Evolutionary conservation across 2,113 vertebrate genomes (phyloP).

Genomic region (Labrus mixtus): DNA sequence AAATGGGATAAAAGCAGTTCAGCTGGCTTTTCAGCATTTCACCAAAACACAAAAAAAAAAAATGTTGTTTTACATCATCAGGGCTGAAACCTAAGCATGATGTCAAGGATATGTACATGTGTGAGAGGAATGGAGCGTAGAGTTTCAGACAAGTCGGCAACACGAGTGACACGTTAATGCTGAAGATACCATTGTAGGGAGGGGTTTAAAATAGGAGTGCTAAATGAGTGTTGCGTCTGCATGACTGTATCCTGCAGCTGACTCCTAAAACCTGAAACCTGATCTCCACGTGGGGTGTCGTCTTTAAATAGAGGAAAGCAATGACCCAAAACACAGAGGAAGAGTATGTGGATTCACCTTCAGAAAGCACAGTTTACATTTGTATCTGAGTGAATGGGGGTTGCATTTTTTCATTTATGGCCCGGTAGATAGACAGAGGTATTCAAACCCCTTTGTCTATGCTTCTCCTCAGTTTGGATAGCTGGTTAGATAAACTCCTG

Average conservation of each 20-base stretch:
- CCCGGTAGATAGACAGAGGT: slow-evolving; percentile 3
- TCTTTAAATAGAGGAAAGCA: slow-evolving; percentile 65
- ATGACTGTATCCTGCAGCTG: slow-evolving; percentile 65
- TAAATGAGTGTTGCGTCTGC: slow-evolving; percentile 51
- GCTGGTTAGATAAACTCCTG: slow-evolving; percentile 45
- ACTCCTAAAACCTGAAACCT: slow-evolving; percentile 57
- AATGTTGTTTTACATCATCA: background rate
- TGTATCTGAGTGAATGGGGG: slow-evolving; percentile 2
- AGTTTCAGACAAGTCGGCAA: slow-evolving; percentile 54
- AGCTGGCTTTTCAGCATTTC: background rate
- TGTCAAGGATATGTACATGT: background rate
- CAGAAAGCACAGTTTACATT: background rate
- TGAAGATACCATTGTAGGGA: slow-evolving; percentile 60
- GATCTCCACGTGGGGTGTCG: slow-evolving; percentile 43
- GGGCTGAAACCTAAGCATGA: background rate
- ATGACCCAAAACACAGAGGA: slow-evolving; percentile 32
- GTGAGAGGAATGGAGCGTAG: background rate
- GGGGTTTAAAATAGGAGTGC: slow-evolving; percentile 64
- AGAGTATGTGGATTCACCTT: background rate
- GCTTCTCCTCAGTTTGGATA: slow-evolving; percentile 29
- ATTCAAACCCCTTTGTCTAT: slow-evolving; percentile 44
- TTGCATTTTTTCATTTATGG: slow-evolving; percentile 10
- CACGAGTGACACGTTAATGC: slow-evolving; percentile 61
- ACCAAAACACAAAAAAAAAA: background rate
- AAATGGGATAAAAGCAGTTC: background rate